Conservation (phyloP, 2,797 vertebrate genomes). For the Melanotaenia pygmaea region DNA sequence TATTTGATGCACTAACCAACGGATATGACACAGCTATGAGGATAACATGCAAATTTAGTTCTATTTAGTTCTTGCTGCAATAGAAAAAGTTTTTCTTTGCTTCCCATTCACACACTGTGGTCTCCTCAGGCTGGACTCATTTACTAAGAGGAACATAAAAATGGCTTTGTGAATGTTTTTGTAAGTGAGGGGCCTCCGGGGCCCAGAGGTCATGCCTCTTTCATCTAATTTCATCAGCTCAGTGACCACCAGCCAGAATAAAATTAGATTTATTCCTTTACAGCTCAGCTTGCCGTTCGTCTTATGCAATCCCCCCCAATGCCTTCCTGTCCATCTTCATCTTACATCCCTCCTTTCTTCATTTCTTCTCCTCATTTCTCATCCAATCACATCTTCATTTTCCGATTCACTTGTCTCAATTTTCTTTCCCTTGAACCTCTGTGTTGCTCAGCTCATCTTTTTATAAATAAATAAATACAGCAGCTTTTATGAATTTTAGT, state of each 20-base stretch:
- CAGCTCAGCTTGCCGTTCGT: conserved; percentile 8
- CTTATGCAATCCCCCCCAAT: not conserved
- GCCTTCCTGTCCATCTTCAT: not conserved
- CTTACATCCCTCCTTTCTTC: not conserved
- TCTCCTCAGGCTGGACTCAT: conserved; percentile 5
- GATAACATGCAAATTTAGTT: too few species aligned
- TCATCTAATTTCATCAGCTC: conserved; percentile 68
- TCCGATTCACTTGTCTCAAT: too few species aligned
- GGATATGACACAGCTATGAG: not conserved
- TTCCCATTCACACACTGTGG: not conserved
- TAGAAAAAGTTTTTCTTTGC: not conserved
- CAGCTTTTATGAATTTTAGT: too few species aligned
- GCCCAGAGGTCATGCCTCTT: conserved; percentile 60
- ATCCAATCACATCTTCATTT: not conserved
- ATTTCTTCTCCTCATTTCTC: conserved; percentile 14
- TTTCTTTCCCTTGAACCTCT: too few species aligned
- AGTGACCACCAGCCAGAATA: conserved; percentile 56
- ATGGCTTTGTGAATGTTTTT: conserved; percentile 14
- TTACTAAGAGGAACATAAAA: conserved; percentile 32
- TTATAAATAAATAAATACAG: too few species aligned
- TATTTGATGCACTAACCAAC: not conserved
- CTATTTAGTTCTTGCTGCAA: not conserved
- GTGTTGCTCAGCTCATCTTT: too few species aligned
- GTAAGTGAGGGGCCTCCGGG: conserved; percentile 23
- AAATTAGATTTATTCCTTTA: conserved; percentile 67